Base-by-base conservation (phyloP, 2,797 vertebrate genomes). In the Muraenolepis orangiensis region DNA sequence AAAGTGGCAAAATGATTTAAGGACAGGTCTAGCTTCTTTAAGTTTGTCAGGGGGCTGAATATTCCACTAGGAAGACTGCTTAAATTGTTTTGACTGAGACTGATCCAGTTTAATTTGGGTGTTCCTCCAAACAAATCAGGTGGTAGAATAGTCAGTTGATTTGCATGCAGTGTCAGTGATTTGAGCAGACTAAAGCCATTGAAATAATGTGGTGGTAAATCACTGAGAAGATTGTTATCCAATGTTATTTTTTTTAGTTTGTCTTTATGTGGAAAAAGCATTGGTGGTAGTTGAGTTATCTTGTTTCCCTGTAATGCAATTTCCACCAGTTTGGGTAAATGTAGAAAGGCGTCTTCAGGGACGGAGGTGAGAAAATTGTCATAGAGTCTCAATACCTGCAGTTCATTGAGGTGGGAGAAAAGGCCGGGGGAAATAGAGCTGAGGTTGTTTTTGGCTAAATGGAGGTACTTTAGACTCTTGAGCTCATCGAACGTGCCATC, bases 401-500 rank as follows among this genome's bases (percentile, higher is more conserved):
- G 84, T 31, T 72, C 89, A 1, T 36, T 76, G 2, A 96, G 88
- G 14, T 93, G 90, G 61, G 89, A 89, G 78, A 96, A 95, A 80
- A 74, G 76, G 28, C 81, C 64, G 2, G 72, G 28, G 8, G 91
- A 85, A 72, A 96, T 75, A 40, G 76, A 12, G 0, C 76, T 74
- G 16, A 96, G 87, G 30, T 81, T 90, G 80, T 96, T 96, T 83
- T 82, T 93, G 51, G 86, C 90, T 70, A 96, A 86, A 84, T 93
- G 89, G 70, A 96, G 84, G 0, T 42, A 0, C 0, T 0, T 3
- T 12, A 95, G 91, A 77, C 88, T 92, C 40, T 88, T 42, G 0
- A 96, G 90, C 30, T 86, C 84, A 51, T 96, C 91, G 85, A 96
- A 96, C 20, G 88, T 70, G 1, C 90, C 92, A 1, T 93, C 90